Evolutionary conservation across 2,113 vertebrate species (phyloP), one percentile per base, ranked within the genome.

Genomic region (Cynopterus brachyotis): DNA sequence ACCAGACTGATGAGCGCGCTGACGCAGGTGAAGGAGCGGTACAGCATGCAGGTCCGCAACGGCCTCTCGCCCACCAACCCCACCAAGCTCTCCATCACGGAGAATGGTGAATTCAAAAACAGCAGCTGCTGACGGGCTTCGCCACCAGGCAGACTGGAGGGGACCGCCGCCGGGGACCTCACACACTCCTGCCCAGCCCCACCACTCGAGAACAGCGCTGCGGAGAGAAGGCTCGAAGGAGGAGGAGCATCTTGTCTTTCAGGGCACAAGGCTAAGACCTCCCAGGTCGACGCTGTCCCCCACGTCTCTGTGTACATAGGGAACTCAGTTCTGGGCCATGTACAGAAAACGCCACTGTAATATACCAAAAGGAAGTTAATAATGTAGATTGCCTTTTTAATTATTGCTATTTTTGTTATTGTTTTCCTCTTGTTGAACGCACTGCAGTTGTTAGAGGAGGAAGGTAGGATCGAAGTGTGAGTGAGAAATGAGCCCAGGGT

Each of bases 71-170:
- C 99, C 85, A 99, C 98, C 98, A 99, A 99, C 92, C 99, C 99
- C 98, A 99, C 99, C 98, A 99, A 99, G 94, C 99, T 99, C 97
- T 99, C 99, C 97, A 99, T 99, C 99, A 99, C 99, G 95, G 99
- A 99, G 98, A 99, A 99, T 92, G 99, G 99, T 91, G 99, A 99
- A 98, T 99, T 99, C 98, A 99, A 99, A 96, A 99, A 99, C 99
- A 99, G 99, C 98, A 99, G 99, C 99, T 99, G 99, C 99, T 99
- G 98, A 99, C 89, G 9, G 98, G 45, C 94, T 76, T 55, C 55
- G 62, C 24, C 6, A 78, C 37, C 19, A 57, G 40, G 59, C 86
- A 3, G 67, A 75, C 96, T 95, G 57, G 92, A 83, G 87, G 97
- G 96, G 91, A 87, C 91, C 0, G 55, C 91, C 0, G 55, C 82